phyloP scores from a whole-genome alignment of 2,113 vertebrate species.

The Pedetes capensis region DNA sequence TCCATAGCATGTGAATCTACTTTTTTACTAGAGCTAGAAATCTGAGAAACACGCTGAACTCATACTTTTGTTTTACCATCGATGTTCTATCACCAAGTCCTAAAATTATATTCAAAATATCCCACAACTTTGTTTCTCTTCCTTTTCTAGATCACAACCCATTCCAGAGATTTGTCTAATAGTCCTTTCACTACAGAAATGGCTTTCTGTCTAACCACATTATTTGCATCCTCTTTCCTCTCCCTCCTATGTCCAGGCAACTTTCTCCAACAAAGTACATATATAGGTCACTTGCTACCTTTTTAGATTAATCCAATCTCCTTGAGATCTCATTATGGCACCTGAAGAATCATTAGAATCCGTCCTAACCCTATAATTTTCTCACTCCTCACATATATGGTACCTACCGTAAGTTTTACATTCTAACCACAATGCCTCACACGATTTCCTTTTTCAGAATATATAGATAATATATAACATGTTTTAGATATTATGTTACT shows the following conservation, averaged over 20 bases:
- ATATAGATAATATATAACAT: not conserved
- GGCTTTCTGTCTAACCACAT: not conserved
- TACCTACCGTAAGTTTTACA: not conserved
- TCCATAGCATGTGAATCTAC: not conserved
- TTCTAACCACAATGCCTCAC: not conserved
- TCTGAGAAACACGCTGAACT: not conserved
- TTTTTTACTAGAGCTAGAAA: not conserved
- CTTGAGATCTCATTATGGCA: not conserved
- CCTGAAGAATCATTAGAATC: not conserved
- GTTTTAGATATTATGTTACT: not conserved
- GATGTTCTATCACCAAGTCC: not conserved
- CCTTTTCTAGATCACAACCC: not conserved
- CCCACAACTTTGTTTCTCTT: not conserved
- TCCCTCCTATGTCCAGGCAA: not conserved
- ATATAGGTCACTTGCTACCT: not conserved
- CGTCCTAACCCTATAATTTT: not conserved
- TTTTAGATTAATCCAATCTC: not conserved
- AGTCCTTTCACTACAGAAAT: not conserved
- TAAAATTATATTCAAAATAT: not conserved
- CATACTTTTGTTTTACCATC: not conserved
- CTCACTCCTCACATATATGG: not conserved
- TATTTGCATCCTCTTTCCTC: not conserved
- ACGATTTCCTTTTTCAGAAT: not conserved
- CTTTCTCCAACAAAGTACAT: not conserved
- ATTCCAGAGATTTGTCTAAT: not conserved